Conservation (phyloP, 2,113 vertebrate genomes). For the Ploceus nigricollis region DNA sequence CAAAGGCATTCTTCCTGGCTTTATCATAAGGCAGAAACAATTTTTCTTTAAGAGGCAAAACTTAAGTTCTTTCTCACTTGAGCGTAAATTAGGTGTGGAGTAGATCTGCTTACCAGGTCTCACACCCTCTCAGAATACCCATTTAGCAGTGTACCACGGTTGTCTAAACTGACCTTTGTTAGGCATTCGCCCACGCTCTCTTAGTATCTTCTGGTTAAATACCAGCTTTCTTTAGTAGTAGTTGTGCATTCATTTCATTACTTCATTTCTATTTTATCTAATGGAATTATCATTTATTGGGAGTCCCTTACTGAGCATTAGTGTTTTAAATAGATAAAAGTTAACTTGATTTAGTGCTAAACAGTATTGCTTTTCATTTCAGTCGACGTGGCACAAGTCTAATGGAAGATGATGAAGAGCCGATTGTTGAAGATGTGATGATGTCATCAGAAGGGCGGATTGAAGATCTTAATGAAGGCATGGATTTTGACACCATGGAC, state of each 20-base stretch:
- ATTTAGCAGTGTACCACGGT: background rate
- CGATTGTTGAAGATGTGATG: slow-evolving; percentile 99
- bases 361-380: background rate
- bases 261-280: background rate
- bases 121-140: background rate
- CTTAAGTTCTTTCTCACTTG: background rate
- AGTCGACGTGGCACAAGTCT: slow-evolving; percentile 95
- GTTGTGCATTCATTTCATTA: background rate
- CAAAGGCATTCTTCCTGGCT: background rate
- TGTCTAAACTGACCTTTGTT: background rate
- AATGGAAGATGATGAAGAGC: slow-evolving; percentile 99
- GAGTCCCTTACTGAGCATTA: background rate
- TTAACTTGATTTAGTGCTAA: background rate
- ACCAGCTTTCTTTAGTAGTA: background rate
- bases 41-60: background rate
- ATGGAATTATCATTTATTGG: slow-evolving; percentile 5
- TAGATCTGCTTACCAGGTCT: background rate
- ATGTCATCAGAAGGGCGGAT: slow-evolving; percentile 99
- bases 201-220: background rate
- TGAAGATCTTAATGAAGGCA: slow-evolving; percentile 98
- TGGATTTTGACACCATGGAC: slow-evolving; percentile 99
- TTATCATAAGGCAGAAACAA: background rate
- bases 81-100: background rate
- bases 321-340: background rate
- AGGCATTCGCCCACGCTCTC: background rate